Conservation (phyloP, 37 sponge, comb jelly and placozoan genomes). For the Tethya wilhelma region DNA sequence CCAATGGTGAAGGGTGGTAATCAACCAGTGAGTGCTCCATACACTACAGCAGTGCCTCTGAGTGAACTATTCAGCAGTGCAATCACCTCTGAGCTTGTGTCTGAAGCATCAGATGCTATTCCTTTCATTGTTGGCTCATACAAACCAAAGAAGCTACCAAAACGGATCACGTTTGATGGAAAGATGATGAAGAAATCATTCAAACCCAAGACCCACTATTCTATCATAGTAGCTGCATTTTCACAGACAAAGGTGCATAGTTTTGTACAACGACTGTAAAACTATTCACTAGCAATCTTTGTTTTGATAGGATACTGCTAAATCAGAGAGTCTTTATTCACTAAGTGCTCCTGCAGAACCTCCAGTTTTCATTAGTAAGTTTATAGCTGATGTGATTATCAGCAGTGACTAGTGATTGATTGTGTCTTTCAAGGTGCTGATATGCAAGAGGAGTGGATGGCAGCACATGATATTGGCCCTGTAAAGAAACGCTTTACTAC, state of each 20-base stretch:
- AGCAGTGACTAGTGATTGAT: neutral
- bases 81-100: constrained; percentile 21
- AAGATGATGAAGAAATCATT: constrained; percentile 21
- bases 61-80: constrained; percentile 14
- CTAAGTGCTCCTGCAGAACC: constrained; percentile 39
- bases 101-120: constrained; percentile 15
- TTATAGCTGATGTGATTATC: neutral
- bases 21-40: constrained; percentile 33
- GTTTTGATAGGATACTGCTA: neutral
- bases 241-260: constrained; percentile 24
- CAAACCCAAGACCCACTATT: constrained; percentile 46
- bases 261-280: neutral
- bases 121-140: constrained; percentile 57
- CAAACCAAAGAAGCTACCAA: constrained; percentile 22
- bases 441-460: constrained; percentile 34
- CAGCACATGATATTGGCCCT: constrained; percentile 2
- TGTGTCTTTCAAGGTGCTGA: constrained; percentile 14
- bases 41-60: constrained; percentile 15
- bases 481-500: neutral
- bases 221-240: constrained; percentile 57
- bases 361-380: constrained; percentile 39
- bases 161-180: constrained; percentile 19
- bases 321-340: constrained; percentile 10
- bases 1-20: constrained; percentile 20
- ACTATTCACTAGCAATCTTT: neutral